phyloP scores from a whole-genome alignment of 2,888 invertebrate genomes.

The Phragmatobia fuliginosa region DNA sequence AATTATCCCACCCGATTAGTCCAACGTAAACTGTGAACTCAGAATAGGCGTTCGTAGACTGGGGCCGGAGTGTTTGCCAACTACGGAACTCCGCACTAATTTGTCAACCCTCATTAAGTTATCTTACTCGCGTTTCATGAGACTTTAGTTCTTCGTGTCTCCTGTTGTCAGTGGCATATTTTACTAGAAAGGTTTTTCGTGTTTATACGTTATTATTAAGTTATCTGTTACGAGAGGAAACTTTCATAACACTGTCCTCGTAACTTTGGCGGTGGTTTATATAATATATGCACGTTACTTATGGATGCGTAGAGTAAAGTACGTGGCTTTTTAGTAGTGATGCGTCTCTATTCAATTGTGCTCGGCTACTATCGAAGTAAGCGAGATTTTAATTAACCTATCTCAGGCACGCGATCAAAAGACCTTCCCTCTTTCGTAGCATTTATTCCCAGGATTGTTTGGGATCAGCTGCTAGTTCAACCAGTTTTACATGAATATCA shows the following conservation, averaged over 20 bases:
- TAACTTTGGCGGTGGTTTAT: background rate
- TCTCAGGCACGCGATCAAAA: too few species aligned
- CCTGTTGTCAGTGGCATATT: conserved; percentile 44
- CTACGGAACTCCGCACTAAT: conserved; percentile 70
- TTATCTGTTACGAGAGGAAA: conserved; percentile 25
- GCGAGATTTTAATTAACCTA: too few species aligned
- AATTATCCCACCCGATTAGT: conserved; percentile 36
- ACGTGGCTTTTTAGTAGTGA: too few species aligned
- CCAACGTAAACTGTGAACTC: conserved; percentile 33
- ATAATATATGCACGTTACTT: background rate
- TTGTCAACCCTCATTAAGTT: conserved; percentile 77
- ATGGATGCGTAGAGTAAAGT: too few species aligned
- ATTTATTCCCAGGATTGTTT: too few species aligned
- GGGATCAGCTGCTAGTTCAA: too few species aligned
- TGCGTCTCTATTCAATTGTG: too few species aligned
- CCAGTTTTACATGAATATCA: too few species aligned
- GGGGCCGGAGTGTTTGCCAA: conserved; percentile 62
- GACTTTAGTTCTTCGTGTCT: conserved; percentile 64
- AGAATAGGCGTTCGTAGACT: conserved; percentile 35
- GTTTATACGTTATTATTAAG: conserved; percentile 50
- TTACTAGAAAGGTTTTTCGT: conserved; percentile 66
- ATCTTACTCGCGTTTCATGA: conserved; percentile 67
- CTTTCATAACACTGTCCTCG: background rate
- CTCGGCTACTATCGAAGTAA: too few species aligned
- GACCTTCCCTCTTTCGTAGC: too few species aligned